These are phyloP conservation scores for Darevskia nairensis DNA, from an alignment of 2,797 vertebrate genomes.

Conservation along the genomic window DNA sequence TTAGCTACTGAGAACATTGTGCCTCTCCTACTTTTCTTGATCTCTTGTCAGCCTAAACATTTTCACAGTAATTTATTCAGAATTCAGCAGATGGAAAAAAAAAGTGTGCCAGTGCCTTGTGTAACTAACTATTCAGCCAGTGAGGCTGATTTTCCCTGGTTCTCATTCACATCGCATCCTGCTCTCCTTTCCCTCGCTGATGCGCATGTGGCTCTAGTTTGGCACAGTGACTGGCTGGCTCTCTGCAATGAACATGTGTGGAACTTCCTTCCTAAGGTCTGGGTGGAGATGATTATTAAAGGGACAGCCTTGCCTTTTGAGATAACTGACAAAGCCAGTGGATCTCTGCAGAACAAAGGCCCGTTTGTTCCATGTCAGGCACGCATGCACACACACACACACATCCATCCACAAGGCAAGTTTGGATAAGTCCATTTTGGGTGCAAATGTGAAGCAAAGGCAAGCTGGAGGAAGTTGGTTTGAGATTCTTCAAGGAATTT, in stretches of 20 bases:
- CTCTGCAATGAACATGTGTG: not conserved
- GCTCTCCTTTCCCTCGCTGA: not conserved
- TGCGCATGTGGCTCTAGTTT: constrained; percentile 17
- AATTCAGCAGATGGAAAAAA: not conserved
- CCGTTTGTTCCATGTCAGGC: constrained; percentile 1
- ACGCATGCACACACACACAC: not conserved
- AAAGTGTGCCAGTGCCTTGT: not conserved
- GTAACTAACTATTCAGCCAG: not conserved
- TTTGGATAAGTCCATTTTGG: not conserved
- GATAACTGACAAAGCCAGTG: constrained; percentile 3
- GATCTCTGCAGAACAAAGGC: constrained; percentile 23
- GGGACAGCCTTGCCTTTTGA: constrained; percentile 11
- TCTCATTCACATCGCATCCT: not conserved
- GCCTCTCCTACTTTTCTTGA: not conserved
- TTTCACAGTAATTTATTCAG: not conserved
- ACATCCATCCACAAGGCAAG: not conserved
- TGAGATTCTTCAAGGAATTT: not conserved
- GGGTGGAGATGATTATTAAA: constrained; percentile 31
- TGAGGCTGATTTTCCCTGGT: not conserved
- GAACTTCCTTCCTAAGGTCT: constrained; percentile 28
- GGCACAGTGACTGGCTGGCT: constrained; percentile 22
- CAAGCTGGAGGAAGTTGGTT: not conserved
- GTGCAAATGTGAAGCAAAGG: constrained; percentile 3
- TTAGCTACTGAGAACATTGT: not conserved
- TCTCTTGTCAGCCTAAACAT: not conserved